These are phyloP conservation scores for Chirona hameri DNA, from an alignment of 2,888 invertebrate species.

Conservation along the genomic window DNA sequence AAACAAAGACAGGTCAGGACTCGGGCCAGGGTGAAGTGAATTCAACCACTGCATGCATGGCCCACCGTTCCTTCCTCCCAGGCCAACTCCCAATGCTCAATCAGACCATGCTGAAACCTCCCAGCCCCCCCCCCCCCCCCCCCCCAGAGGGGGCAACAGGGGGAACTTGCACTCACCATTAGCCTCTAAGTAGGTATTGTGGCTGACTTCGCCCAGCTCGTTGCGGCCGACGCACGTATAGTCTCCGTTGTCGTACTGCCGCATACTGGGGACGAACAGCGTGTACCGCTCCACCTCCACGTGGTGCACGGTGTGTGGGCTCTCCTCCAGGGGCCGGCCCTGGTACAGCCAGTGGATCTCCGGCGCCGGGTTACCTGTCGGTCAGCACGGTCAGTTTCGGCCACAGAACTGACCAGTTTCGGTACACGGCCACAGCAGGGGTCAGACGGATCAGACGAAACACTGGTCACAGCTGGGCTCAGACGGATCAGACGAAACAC, in stretches of 20 bases:
- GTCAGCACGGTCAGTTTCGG: not conserved
- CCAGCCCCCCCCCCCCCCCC: too few relatives aligned
- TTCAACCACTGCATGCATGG: too few relatives aligned
- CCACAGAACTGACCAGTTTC: not conserved
- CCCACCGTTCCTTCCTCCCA: too few relatives aligned
- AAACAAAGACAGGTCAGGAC: too few relatives aligned
- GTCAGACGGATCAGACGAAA: too few relatives aligned
- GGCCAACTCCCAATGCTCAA: too few relatives aligned
- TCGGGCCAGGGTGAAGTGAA: too few relatives aligned
- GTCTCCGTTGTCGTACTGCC: slow-evolving; percentile 76
- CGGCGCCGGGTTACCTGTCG: not conserved
- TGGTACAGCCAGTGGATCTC: not conserved
- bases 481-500: too few relatives aligned
- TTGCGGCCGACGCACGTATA: slow-evolving; percentile 88
- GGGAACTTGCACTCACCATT: slow-evolving; percentile 34
- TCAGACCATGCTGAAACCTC: too few relatives aligned
- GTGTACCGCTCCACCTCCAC: slow-evolving; percentile 68
- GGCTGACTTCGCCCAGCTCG: slow-evolving; percentile 65
- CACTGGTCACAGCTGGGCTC: too few relatives aligned
- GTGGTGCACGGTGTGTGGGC: slow-evolving; percentile 71
- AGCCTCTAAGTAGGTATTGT: slow-evolving; percentile 37
- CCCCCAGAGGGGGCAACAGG: too few relatives aligned
- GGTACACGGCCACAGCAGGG: not conserved
- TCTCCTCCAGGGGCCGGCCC: slow-evolving; percentile 48
- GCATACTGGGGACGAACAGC: slow-evolving; percentile 72